A percentile compares a stretch with the other conserved stretches of the same genome.
These are phyloP conservation scores for Ectemnius continuus DNA, from an alignment of 2,888 invertebrate species.

Conservation along the genomic window DNA sequence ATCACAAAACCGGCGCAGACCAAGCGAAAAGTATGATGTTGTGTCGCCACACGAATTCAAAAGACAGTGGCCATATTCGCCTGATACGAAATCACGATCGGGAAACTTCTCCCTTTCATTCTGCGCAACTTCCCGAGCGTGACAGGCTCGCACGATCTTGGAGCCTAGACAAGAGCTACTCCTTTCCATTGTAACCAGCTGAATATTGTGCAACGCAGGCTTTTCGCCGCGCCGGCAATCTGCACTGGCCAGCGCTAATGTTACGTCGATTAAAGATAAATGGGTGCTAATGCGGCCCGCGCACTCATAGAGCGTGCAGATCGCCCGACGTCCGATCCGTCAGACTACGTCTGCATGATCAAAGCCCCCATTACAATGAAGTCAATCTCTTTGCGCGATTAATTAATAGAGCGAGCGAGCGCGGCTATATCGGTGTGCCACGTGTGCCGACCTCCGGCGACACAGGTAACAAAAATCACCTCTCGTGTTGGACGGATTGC, in stretches of 20 bases:
- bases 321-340: background rate
- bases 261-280: conserved; percentile 1
- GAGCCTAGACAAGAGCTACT: too few relatives aligned
- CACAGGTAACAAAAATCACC: background rate
- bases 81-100: background rate
- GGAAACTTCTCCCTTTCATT: background rate
- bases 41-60: background rate
- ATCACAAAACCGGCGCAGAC: background rate
- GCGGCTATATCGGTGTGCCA: background rate
- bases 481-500: background rate
- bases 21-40: background rate
- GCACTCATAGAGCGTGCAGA: background rate
- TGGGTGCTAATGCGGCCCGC: conserved; percentile 1
- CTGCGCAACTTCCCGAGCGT: conserved; percentile 1
- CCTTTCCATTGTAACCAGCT: too few relatives aligned
- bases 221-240: conserved; percentile 2
- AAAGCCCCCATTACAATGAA: conserved; percentile 4
- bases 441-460: conserved; percentile 3
- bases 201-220: too few relatives aligned
- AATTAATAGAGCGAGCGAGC: background rate
- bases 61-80: background rate
- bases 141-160: background rate
- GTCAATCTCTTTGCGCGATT: conserved; percentile 3
- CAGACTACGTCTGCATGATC: background rate
- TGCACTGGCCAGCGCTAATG: background rate